phyloP scores from a whole-genome alignment of 2,113 vertebrate genomes.

The Crypturellus undulatus region DNA sequence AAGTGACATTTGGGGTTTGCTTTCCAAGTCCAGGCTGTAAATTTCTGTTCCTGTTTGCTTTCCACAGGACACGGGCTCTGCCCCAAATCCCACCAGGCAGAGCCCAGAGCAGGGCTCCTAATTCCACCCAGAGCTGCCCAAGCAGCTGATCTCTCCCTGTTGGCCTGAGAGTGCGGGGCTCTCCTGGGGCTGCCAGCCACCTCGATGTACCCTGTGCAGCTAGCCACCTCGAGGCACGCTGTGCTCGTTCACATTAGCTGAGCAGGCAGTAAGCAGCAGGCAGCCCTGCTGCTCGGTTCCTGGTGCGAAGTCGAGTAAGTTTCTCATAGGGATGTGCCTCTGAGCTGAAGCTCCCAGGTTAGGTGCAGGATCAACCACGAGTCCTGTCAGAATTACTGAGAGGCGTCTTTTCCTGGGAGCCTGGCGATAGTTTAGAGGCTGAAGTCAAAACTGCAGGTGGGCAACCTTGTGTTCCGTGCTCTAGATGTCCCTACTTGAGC shows the following conservation, averaged over 20 bases:
- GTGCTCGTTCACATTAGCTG: not conserved
- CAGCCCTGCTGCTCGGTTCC: not conserved
- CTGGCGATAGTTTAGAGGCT: fast-evolving
- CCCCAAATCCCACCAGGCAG: not conserved
- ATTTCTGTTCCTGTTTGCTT: fast-evolving
- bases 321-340: not conserved
- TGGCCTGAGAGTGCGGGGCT: fast-evolving
- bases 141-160: not conserved
- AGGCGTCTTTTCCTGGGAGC: not conserved
- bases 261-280: not conserved
- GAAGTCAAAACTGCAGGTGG: not conserved
- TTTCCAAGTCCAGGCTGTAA: not conserved
- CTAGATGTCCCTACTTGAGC: too few relatives aligned
- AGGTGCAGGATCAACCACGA: fast-evolving
- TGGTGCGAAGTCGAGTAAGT: not conserved
- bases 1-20: not conserved
- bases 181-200: not conserved
- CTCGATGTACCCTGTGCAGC: not conserved
- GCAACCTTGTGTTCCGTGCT: not conserved
- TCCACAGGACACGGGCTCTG: not conserved
- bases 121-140: not conserved
- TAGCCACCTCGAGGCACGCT: not conserved
- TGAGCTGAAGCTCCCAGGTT: fast-evolving
- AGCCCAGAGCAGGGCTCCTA: not conserved
- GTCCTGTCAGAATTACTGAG: not conserved